These are phyloP conservation scores for Diplodus puntazzo DNA, from an alignment of 2,797 vertebrate species.

Conservation along the genomic window DNA sequence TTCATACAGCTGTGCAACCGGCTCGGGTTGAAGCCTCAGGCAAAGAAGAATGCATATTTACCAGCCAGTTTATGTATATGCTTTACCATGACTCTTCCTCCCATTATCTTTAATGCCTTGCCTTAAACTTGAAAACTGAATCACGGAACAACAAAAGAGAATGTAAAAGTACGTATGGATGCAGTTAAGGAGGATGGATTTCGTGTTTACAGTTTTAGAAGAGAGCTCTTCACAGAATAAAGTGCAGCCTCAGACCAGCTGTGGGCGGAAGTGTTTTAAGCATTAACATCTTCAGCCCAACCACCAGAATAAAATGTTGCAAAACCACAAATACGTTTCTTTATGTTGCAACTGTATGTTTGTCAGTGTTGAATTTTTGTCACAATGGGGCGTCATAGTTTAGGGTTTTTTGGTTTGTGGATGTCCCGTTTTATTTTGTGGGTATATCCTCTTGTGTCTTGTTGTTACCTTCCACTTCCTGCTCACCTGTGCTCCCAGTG, in stretches of 20 bases:
- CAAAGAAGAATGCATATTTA: constrained; percentile 4
- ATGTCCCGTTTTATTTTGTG: no score
- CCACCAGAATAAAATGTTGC: no score
- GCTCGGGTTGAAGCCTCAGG: not conserved
- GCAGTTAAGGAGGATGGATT: not conserved
- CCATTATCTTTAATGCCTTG: constrained; percentile 25
- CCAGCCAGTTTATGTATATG: constrained; percentile 3
- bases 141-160: constrained; percentile 1
- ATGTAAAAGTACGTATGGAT: not conserved
- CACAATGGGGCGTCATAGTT: no score
- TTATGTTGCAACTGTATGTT: no score
- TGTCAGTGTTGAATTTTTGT: no score
- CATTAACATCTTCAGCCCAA: not conserved
- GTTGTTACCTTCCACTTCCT: no score
- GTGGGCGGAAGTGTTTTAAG: not conserved
- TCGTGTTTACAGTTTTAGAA: not conserved
- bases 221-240: not conserved
- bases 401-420: no score
- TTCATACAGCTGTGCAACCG: constrained; percentile 21
- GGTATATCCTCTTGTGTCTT: no score
- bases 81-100: constrained; percentile 9
- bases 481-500: no score
- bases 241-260: not conserved
- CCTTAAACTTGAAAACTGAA: constrained; percentile 23
- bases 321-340: no score